Evolutionary conservation across 2,797 vertebrate genomes (phyloP), one percentile per base, ranked within the genome.

Genomic region (Sibirionetta formosa): DNA sequence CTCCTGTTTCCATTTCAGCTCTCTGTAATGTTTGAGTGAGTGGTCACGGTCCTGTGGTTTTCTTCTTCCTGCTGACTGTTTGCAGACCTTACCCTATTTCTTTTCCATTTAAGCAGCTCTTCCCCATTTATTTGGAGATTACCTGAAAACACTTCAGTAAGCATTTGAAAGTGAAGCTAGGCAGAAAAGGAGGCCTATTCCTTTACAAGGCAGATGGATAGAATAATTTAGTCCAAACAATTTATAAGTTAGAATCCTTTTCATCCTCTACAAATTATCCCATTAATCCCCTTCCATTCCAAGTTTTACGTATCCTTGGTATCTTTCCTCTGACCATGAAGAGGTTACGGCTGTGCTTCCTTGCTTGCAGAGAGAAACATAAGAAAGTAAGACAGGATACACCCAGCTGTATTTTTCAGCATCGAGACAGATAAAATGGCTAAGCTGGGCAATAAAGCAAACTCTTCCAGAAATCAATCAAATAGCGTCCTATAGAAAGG

Each of bases 11-110:
- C 16, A 16, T 79, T 38, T 48, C 42, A 60, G 10, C 26, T 68
- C 29, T 35, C n/a, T 0, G 0, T 85, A 16, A 11, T 40, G 38
- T 71, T 75, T 56, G 22, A 5, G 1, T 11, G 35, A 40, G 40
- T 6, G 58, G 48, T 26, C 35, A 2, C 5, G 20, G 19, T 26
- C 35, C 58, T 56, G 27, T 69, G 50, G 16, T 40, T 82, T 61
- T 71, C 24, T 27, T 61, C 14, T 38, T 48, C 56, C 23, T 68
- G 35, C 13, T 58, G 33, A 26, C 12, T 35, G 4, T 46, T 35
- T 33, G 35, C 57, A 76, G 15, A 48, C 16, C 64, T 46, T 51
- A 65, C 16, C 60, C 38, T 72, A 68, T 64, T 31, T 44, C 58
- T 82, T 7, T 1, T 31, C 5, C 56, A 11, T 82, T 80, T 50